Evolutionary conservation across 2,888 invertebrate species (phyloP), one percentile per base, ranked within the genome.

Genomic region (Cephus sareptanus): DNA sequence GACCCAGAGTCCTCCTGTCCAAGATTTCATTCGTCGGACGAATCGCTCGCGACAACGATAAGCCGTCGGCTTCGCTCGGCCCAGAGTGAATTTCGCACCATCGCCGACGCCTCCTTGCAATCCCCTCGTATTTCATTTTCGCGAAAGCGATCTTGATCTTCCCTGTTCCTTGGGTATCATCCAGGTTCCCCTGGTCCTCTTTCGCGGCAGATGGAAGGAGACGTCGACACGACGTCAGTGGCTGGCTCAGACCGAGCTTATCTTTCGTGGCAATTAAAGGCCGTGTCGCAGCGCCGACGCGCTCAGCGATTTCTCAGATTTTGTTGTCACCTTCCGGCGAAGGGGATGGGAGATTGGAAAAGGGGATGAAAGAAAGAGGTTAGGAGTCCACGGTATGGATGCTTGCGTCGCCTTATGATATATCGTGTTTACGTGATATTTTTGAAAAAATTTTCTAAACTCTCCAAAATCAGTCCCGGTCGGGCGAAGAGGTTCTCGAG

Each of bases 61-160:
- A 77, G 74, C 74, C 74, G 77, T 11, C 71, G 31, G 31, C 34
- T 34, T 71, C 15, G 31, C 40, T 74, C 13, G 75, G 75, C 76
- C 76, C 23, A 23, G 23, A 56, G 40, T 80, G 79, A 70, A 80
- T 80, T 79, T 80, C 79, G 79, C 79, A 74, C 79, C 79, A 56
- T 73, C 34, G 73, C 40, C 23, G 40, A 56, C 40, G 40, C 40
- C 23, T 23, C 40, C 23, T 1, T 9, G 23, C 40, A 56, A 56
- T 56, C 40, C 1, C 40, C 40, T 80, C 80, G 79, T 80, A 80
- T 80, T 80, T 80, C 80, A 80, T 79, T 79, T 80, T 79, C 77
- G 73, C 76, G 73, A 74, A 37, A 75, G 71, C 71, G 70, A 78
- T 78, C 56, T 71, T 70, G 75, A 78, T 78, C 75, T 78, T 40